Conservation (phyloP, 1,140 invertebrate species). For the Drosophila subpulchrella region DNA sequence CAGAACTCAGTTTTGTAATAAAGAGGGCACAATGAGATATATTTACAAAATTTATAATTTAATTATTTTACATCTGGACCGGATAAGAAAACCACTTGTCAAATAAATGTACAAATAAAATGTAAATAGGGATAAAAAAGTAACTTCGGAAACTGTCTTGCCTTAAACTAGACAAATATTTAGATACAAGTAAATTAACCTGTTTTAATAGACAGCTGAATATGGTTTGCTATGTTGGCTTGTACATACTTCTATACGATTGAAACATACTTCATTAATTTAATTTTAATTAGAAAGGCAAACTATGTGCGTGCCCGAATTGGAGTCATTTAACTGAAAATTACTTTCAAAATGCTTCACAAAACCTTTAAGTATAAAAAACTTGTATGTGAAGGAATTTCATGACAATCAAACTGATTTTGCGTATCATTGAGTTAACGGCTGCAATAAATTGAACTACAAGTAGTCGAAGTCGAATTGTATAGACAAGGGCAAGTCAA, state of each 20-base stretch:
- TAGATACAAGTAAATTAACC: neutral
- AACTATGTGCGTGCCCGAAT: slow-evolving; percentile 20
- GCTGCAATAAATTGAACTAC: slow-evolving; percentile 51
- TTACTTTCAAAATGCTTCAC: slow-evolving; percentile 43
- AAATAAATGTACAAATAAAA: too few species aligned
- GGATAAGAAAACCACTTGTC: neutral
- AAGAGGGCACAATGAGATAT: too few species aligned
- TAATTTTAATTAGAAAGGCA: slow-evolving; percentile 55
- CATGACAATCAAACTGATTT: slow-evolving; percentile 34
- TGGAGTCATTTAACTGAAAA: slow-evolving; percentile 32
- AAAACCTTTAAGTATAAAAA: slow-evolving; percentile 9
- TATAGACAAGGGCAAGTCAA: slow-evolving; percentile 53
- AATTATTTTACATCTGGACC: neutral
- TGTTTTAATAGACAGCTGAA: slow-evolving; percentile 15
- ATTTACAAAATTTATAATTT: neutral
- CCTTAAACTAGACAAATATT: neutral
- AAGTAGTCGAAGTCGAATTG: slow-evolving; percentile 47
- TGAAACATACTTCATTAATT: slow-evolving; percentile 45
- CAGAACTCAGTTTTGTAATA: neutral
- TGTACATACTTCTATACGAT: neutral
- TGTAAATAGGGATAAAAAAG: too few species aligned
- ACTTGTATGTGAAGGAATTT: slow-evolving; percentile 19
- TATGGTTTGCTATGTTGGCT: neutral
- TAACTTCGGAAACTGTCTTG: neutral
- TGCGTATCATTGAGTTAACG: slow-evolving; percentile 37